Base-by-base conservation (phyloP, 2,888 invertebrate species). In the Malacosoma neustria region DNA sequence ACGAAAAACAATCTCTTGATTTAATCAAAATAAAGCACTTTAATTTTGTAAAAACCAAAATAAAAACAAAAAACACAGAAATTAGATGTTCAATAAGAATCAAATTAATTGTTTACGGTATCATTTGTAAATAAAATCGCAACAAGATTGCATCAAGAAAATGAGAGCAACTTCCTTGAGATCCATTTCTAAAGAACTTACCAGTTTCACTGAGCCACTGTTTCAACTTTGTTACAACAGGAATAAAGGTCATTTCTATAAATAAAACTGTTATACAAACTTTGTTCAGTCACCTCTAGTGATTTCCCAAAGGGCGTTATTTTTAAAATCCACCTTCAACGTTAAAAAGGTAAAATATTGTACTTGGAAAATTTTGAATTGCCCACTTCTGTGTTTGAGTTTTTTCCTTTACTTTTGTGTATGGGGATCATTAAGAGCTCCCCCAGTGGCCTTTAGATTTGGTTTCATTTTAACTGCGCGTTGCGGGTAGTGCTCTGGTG, bases 281-380 rank as follows among this genome's bases (percentile, higher is more conserved):
- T 57, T 49, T 49, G 51, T 43, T 45, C 52, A 50, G 59, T 62
- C 54, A 64, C 64, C 67, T 67, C 63, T 60, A 62, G 62, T 81
- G 81, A 84, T 84, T 84, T 84, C 82, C 82, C 82, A 62, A 58
- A 71, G 82, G 82, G 60, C 68, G 51, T 60, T 72, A 70, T 76
- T 80, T 75, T 71, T 65, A 61, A 75, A 77, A 76, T 72, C 67
- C 60, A 57, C 70, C 61, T 22, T 58, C 65, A 54, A 61, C 58
- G 62, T 71, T 71, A 68, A 69, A 71, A 69, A 58, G 65, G 68
- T 65, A 64, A 69, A 73, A 72, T 74, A 72, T 73, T 69, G 59
- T 65, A 56, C 64, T 66, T 65, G 53, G 57, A 54, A 72, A 22
- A 65, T 66, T 70, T 70, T 61, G 67, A 68, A 66, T 64, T 57